A percentile compares a stretch with the other conserved stretches of the same genome.
phyloP scores from a whole-genome alignment of 2,797 vertebrate genomes.

The Spatula versicolor region DNA sequence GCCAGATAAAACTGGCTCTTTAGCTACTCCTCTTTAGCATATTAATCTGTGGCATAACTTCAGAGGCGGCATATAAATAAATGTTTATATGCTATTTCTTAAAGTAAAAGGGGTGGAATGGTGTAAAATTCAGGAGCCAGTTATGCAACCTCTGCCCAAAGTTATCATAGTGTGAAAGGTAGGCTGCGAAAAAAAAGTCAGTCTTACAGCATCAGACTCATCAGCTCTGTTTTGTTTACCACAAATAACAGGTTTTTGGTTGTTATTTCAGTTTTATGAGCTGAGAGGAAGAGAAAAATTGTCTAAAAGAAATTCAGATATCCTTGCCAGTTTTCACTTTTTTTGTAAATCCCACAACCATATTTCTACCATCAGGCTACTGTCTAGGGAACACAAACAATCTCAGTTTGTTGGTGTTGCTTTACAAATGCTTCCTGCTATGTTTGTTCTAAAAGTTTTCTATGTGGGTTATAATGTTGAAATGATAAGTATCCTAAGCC shows the following conservation, averaged over 20 bases:
- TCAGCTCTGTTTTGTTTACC: neutral
- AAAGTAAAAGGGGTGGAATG: neutral
- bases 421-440: slow-evolving; percentile 14
- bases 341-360: neutral
- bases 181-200: neutral
- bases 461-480: neutral
- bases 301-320: neutral
- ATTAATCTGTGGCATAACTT: neutral
- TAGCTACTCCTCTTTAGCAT: neutral
- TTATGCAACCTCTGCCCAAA: neutral
- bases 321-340: neutral
- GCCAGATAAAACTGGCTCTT: neutral
- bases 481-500: neutral
- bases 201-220: neutral
- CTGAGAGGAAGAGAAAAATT: neutral
- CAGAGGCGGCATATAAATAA: slow-evolving; percentile 14
- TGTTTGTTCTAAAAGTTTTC: neutral
- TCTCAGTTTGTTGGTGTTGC: neutral
- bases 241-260: neutral
- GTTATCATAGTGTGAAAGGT: neutral
- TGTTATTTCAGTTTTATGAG: neutral
- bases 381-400: neutral
- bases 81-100: neutral
- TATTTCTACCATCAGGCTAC: neutral
- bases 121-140: neutral